Percentiles rank a stretch among this genome's conserved stretches.
Evolutionary conservation across 2,888 invertebrate genomes (phyloP).

Genomic region (Alentia gelatinosa): DNA sequence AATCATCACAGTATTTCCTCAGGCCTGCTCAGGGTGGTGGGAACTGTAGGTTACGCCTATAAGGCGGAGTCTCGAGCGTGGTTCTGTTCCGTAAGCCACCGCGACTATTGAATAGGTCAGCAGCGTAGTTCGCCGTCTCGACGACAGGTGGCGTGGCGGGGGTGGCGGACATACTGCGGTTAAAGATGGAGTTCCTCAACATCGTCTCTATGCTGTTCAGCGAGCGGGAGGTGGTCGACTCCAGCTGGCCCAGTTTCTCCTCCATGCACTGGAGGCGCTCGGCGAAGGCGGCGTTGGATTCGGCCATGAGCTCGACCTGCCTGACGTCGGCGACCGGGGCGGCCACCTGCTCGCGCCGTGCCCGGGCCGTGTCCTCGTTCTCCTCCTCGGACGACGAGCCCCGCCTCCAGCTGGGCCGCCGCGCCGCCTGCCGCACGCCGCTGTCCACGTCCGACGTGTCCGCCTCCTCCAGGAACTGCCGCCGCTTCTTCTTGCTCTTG

Average conservation of each 20-base stretch:
- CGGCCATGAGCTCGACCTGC: not conserved
- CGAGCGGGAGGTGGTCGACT: constrained; percentile 57
- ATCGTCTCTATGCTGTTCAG: constrained; percentile 62
- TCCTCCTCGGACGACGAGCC: not conserved
- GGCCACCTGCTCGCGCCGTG: not conserved
- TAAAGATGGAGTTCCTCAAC: constrained; percentile 60
- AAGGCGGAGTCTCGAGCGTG: not conserved
- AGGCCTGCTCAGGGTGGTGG: not conserved
- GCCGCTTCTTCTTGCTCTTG: not conserved
- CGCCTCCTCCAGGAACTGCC: not conserved
- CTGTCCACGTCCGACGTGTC: not conserved
- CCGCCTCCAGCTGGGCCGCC: not conserved
- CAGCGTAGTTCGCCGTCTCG: not conserved
- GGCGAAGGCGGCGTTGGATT: not conserved
- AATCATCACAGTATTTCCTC: not conserved
- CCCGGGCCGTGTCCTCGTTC: not conserved
- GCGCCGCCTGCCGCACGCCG: not conserved
- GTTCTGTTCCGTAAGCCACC: not conserved
- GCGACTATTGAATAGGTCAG: not conserved
- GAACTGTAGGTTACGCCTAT: not conserved
- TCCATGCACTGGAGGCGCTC: constrained; percentile 16
- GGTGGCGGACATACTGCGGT: not conserved
- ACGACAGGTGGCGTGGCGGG: not conserved
- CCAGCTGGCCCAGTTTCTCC: constrained; percentile 48
- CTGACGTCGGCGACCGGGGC: not conserved